Conservation (phyloP, 2,113 vertebrate genomes). For the Scophthalmus maximus region DNA sequence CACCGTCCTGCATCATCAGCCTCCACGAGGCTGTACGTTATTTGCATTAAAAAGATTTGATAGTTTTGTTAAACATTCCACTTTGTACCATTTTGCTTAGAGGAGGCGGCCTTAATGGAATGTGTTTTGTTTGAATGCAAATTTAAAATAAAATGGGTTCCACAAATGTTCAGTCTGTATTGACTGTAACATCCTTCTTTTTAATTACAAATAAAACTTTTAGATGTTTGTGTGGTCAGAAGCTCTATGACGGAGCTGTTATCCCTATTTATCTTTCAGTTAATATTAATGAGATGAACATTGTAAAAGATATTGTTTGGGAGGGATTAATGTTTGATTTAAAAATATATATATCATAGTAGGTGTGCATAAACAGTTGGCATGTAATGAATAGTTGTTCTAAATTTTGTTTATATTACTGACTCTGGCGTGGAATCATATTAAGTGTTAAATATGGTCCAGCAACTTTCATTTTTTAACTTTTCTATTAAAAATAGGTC, state of each 20-base stretch:
- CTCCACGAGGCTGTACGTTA: constrained; percentile 32
- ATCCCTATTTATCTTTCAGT: constrained; percentile 1
- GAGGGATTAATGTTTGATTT: constrained; percentile 34
- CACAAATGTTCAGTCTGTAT: constrained; percentile 29
- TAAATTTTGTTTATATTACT: constrained; percentile 49
- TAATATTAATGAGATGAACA: constrained; percentile 35
- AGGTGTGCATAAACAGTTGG: constrained; percentile 19
- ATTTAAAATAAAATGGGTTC: constrained; percentile 50
- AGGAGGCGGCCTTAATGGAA: constrained; percentile 40
- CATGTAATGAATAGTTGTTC: constrained; percentile 47
- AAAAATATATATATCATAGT: constrained; percentile 28
- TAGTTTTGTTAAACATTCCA: constrained; percentile 66
- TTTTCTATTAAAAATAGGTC: constrained; percentile 61
- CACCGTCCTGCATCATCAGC: constrained; percentile 26
- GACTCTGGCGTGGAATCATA: constrained; percentile 36
- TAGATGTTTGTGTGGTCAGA: constrained; percentile 20
- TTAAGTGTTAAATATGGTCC: constrained; percentile 47
- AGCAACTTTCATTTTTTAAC: constrained; percentile 52
- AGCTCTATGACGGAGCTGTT: constrained; percentile 14
- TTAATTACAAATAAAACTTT: constrained; percentile 42
- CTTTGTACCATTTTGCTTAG: constrained; percentile 67
- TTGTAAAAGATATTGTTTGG: constrained; percentile 31
- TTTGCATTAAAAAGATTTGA: constrained; percentile 56
- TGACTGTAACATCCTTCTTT: constrained; percentile 26
- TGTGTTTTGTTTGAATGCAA: constrained; percentile 65